phyloP scores from a whole-genome alignment of 2,888 invertebrate species.

The Eupithecia vulgata region DNA sequence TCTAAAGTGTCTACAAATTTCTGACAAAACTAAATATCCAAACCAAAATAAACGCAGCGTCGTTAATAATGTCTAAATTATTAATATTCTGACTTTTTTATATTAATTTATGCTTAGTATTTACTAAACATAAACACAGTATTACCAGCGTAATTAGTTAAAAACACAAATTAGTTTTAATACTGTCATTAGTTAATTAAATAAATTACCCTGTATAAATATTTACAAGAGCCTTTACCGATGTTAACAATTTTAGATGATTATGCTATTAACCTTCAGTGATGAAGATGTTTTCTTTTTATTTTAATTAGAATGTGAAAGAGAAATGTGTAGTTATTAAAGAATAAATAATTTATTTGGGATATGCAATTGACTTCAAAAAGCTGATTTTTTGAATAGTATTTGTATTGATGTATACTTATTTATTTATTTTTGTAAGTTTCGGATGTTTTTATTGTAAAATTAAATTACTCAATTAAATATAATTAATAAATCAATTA shows the following conservation, averaged over 20 bases:
- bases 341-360: neutral
- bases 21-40: neutral
- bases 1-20: neutral
- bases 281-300: neutral
- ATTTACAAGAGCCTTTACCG: neutral
- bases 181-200: conserved; percentile 1
- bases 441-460: too few species aligned
- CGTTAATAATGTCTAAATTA: neutral
- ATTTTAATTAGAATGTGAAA: neutral
- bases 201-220: conserved; percentile 6
- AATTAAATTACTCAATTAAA: too few species aligned
- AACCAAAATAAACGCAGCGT: neutral
- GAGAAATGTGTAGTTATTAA: neutral
- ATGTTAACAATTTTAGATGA: neutral
- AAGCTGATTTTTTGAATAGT: too few species aligned
- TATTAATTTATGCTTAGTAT: neutral
- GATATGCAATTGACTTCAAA: too few species aligned
- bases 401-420: too few species aligned
- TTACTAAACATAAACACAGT: neutral
- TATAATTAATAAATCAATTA: too few species aligned
- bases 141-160: neutral
- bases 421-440: too few species aligned
- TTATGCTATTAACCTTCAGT: neutral
- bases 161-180: neutral
- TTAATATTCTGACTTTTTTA: too few species aligned